Conservation (phyloP, 2,113 vertebrate genomes). For the Psittacus erithacus region DNA sequence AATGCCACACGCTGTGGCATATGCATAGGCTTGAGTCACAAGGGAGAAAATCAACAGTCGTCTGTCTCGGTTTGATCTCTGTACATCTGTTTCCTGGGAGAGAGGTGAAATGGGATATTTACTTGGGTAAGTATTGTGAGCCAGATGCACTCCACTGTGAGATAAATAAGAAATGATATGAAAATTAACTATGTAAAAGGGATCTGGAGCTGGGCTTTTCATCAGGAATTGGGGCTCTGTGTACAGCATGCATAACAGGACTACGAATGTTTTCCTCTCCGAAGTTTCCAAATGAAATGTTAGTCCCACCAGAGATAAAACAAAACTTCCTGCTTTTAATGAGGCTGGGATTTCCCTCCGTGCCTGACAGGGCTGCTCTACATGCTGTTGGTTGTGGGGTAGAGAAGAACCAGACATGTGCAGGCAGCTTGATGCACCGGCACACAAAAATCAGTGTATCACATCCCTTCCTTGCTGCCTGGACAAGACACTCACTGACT, state of each 20-base stretch:
- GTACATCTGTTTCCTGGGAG: conserved; percentile 6
- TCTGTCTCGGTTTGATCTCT: not conserved
- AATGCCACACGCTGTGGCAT: conserved; percentile 6
- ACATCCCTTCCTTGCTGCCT: not conserved
- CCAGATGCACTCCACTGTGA: not conserved
- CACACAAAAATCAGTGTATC: fast-evolving
- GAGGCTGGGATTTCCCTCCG: not conserved
- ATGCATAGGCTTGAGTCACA: not conserved
- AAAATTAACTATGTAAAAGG: conserved; percentile 24
- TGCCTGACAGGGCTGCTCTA: not conserved
- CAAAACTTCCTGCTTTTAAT: not conserved
- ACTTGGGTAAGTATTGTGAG: not conserved
- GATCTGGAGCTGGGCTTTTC: not conserved
- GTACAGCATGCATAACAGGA: not conserved
- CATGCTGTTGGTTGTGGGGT: not conserved
- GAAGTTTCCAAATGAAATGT: not conserved
- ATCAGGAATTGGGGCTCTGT: not conserved
- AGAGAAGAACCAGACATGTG: not conserved
- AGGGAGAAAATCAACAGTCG: not conserved
- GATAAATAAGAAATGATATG: conserved; percentile 20
- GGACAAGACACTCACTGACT: not conserved
- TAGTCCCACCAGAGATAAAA: not conserved
- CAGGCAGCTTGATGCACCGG: not conserved
- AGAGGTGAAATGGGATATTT: conserved; percentile 14
- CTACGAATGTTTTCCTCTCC: not conserved